Base-by-base conservation (phyloP, 1,140 invertebrate species). In the Orius insidiosus region DNA sequence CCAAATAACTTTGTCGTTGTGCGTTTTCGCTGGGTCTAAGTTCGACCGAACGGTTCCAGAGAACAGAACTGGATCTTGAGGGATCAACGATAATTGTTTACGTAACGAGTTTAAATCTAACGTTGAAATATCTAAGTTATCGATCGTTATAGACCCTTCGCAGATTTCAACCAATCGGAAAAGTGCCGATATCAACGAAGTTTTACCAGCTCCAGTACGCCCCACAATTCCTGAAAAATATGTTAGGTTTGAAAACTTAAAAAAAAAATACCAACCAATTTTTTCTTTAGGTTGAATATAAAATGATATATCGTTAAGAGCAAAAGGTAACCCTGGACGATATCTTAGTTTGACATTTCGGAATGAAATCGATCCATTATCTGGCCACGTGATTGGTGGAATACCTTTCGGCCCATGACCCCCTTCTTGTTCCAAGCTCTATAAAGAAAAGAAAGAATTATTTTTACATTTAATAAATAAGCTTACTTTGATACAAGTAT, bases 41-140 rank as follows among this genome's bases (percentile, higher is more conserved):
- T 97, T 97, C 56, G 31, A 52, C 19, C 38, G 53, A 30, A 97
- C 65, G 4, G 76, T 80, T 3, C 88, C 90, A 59, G 69, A 69
- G 63, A 96, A 96, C 30, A 97, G 66, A 59, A 96, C 90, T 7
- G 93, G 88, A 60, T 90, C 84, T 66, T 98, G 93, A 1, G 92
- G 87, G 56, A 97, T 93, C 52, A 95, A 78, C 11, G 84, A 84
- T 39, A 98, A 63, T 11, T 78, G 71, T 3, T 81, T 84, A 52
- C 87, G 85, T 56, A 30, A 62, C 60, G 33, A 19, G 4, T 68
- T 63, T 8, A 89, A 59, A 42, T 72, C 68, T n/a, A 89, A 55
- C 14, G 68, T 68, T 11, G 72, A 63, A 32, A 95, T 73, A 59
- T 92, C 78, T 5, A 92, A 75, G 46, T 77, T 76, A 61, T 94